Evolutionary conservation across 2,888 invertebrate species (phyloP), one percentile per base, ranked within the genome.

Genomic region (Thereva unica): DNA sequence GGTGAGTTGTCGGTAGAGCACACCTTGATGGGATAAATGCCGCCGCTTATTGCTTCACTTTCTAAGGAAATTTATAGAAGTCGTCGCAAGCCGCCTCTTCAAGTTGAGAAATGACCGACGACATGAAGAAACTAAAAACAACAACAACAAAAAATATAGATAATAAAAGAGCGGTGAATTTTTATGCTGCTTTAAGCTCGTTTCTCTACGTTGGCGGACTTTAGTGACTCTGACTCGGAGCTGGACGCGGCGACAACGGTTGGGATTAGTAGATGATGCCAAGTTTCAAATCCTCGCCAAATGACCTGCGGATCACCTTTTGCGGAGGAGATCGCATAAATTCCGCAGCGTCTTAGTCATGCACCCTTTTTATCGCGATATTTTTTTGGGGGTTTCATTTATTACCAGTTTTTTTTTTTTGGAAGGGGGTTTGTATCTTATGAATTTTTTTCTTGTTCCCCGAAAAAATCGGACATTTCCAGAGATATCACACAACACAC

Each of bases 311-410:
- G 40, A 23, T 23, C 23, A 23, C 23, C 40, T 12, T 4, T 9
- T 49, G 38, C 9, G 47, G 59, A 45, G 23, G 23, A 23, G 23
- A 23, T 49, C 10, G 47, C 59, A 47, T 50, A 49, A 61, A 61
- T 61, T 50, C 61, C 61, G 50, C 45, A 45, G 41, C 8, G 50
- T 47, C 61, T 61, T 49, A 61, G 61, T 61, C 61, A 61, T 50
- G 50, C 61, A 61, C 61, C 50, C 61, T 59, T 59, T 59, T 23
- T 23, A 23, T 23, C 23, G 23, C 38, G 37, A 23, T 49, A 49
- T 37, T 10, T 59, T 45, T 45, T 47, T 55, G 9, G 40, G 23
- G 23, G n/a, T 7, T 59, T 59, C 41, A 8, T 7, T 50, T 50
- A 50, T 61, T 59, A 50, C 23, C 41, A 40, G 47, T 50, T 49